phyloP scores from a whole-genome alignment of 2,113 vertebrate species.

The Gambusia holbrooki region DNA sequence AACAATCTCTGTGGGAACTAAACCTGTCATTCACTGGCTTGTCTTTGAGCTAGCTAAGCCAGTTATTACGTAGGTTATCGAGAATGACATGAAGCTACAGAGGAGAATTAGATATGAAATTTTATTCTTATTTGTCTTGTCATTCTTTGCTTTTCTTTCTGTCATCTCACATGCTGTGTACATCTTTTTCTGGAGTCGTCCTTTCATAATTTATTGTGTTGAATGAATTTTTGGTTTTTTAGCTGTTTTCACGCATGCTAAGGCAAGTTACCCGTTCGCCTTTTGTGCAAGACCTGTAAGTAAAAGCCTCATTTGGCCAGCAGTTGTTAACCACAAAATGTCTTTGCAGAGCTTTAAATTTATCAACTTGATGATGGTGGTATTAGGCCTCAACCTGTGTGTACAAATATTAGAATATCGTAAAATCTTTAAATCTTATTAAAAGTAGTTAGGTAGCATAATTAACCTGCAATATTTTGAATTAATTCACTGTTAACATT shows the following conservation, averaged over 20 bases:
- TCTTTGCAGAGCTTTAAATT: slow-evolving; percentile 16
- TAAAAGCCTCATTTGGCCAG: not conserved
- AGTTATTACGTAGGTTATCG: slow-evolving; percentile 14
- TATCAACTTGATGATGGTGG: slow-evolving; percentile 6
- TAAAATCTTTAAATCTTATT: not conserved
- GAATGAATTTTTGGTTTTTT: slow-evolving; percentile 21
- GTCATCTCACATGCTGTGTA: slow-evolving; percentile 12
- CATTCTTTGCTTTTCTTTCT: not conserved
- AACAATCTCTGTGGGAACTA: slow-evolving; percentile 20
- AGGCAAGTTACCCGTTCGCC: too few relatives aligned
- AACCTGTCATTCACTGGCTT: slow-evolving; percentile 29
- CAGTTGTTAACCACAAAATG: slow-evolving; percentile 21
- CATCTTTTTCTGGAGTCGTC: slow-evolving; percentile 9
- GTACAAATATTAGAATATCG: not conserved
- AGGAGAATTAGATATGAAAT: slow-evolving; percentile 5
- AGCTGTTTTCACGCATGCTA: not conserved
- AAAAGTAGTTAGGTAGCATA: not conserved
- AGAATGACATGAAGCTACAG: slow-evolving; percentile 15
- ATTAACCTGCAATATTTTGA: not conserved
- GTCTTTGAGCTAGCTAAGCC: slow-evolving; percentile 28
- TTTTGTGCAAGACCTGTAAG: too few relatives aligned
- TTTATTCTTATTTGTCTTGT: not conserved
- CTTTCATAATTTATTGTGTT: not conserved
- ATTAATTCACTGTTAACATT: not conserved
- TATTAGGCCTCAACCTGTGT: not conserved